Conservation (phyloP, 2,888 invertebrate genomes). For the Athalia circularis region DNA sequence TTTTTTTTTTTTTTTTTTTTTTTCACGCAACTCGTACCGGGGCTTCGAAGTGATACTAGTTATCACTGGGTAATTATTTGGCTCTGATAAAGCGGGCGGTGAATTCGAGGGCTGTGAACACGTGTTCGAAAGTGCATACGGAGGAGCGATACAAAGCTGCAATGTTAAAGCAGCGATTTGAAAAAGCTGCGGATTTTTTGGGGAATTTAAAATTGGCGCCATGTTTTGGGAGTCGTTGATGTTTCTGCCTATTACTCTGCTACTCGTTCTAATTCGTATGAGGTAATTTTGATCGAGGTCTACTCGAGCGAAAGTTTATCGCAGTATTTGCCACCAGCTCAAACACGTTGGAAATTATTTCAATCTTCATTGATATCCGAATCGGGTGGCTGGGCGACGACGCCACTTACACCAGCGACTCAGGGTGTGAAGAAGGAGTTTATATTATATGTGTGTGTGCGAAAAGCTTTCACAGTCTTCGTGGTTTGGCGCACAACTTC, state of each 20-base stretch:
- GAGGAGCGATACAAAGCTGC: background rate
- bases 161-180: background rate
- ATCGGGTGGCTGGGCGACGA: slow-evolving; percentile 35
- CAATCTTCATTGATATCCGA: slow-evolving; percentile 57
- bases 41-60: background rate
- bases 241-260: too few relatives aligned
- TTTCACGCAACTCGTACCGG: background rate
- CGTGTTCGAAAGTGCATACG: background rate
- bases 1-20: too few relatives aligned
- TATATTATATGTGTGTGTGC: background rate
- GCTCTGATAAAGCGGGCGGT: background rate
- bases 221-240: background rate
- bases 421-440: background rate
- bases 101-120: background rate
- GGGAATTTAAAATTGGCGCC: slow-evolving; percentile 40
- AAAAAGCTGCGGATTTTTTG: background rate
- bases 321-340: slow-evolving; percentile 55
- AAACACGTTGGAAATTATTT: slow-evolving; percentile 57
- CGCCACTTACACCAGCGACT: background rate
- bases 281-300: slow-evolving; percentile 54
- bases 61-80: slow-evolving; percentile 33
- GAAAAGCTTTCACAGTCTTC: background rate
- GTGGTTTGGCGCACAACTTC: slow-evolving; percentile 8
- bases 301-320: background rate
- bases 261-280: slow-evolving; percentile 50